Base-by-base conservation (phyloP, 2,113 vertebrate species). In the Chauna torquata region DNA sequence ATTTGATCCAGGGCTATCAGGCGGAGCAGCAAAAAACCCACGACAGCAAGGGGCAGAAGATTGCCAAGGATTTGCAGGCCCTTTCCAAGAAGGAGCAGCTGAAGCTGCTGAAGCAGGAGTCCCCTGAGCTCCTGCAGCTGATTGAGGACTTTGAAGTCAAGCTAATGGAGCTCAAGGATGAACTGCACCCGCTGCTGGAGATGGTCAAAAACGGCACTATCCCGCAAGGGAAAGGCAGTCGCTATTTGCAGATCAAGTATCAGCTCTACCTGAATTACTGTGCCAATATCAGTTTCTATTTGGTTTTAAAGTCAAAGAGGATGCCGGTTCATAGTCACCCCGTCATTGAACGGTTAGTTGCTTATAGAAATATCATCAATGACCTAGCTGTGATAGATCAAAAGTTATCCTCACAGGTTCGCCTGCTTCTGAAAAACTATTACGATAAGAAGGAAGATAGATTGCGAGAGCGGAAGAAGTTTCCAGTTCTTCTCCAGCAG, bases 221-320 rank as follows among this genome's bases (percentile, higher is more conserved):
- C 82, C 98, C 98, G 0, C 90, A 98, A n/a, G 99, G 99, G 65
- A 99, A 98, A 96, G 99, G 99, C 57, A 99, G 99, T 23, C 96
- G 98, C 32, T 99, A 99, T 85, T 93, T 99, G 68, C 98, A 98
- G 94, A 99, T 98, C 17, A 99, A 99, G 96, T 99, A 99, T 68
- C 99, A 99, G 10, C 99, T 99, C 27, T 99, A 99, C 97, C 96
- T 99, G 64, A 99, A 99, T 94, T 99, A 99, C 80, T 99, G 99
- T 92, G 98, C 99, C 94, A 99, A 99, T 86, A 99, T 99, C 95
- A 99, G 99, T 52, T 99, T 99, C 97, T 99, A 99, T 66, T 94
- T 99, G 97, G 98, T 99, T 52, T 89, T 99, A 80, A 99, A 99
- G 98, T 98, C 99, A 6, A 99, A 98, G 96, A 97, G 99, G 85